Percentiles rank a stretch among this genome's conserved stretches.
Evolutionary conservation across 2,797 vertebrate species (phyloP).

Genomic region (Percopsis omiscomaycus): DNA sequence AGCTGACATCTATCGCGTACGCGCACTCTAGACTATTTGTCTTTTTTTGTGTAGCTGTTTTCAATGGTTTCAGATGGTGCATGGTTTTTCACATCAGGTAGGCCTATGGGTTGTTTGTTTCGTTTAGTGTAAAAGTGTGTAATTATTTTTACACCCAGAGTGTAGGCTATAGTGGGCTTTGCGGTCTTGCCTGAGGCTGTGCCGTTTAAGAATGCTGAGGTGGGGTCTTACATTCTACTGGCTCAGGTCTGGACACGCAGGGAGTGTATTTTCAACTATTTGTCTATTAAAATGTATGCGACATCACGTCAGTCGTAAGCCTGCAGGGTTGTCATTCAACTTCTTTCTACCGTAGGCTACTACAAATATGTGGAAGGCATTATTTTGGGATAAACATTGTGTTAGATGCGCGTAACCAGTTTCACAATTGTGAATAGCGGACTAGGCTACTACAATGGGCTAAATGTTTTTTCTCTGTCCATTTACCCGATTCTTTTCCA

Average conservation of each 20-base stretch:
- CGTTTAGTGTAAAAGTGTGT: too few relatives aligned
- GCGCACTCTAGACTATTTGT: too few relatives aligned
- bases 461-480: too few relatives aligned
- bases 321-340: slow-evolving; percentile 1
- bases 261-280: slow-evolving; percentile 3
- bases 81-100: too few relatives aligned
- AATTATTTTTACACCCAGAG: too few relatives aligned
- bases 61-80: too few relatives aligned
- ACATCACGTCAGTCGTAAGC: neutral
- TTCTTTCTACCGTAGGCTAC: slow-evolving; percentile 12
- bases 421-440: neutral
- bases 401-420: slow-evolving; percentile 15
- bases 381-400: slow-evolving; percentile 47
- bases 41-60: too few relatives aligned
- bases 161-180: too few relatives aligned
- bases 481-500: neutral
- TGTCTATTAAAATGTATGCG: slow-evolving; percentile 11
- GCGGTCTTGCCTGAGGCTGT: slow-evolving; percentile 8
- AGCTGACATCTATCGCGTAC: too few relatives aligned
- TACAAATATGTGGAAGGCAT: slow-evolving; percentile 37
- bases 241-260: slow-evolving; percentile 51
- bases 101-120: too few relatives aligned
- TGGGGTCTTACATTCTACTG: slow-evolving; percentile 34
- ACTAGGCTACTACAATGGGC: neutral
- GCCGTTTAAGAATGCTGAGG: slow-evolving; percentile 16